Evolutionary conservation across 2,113 vertebrate species (phyloP).

Genomic region (Hucho hucho): DNA sequence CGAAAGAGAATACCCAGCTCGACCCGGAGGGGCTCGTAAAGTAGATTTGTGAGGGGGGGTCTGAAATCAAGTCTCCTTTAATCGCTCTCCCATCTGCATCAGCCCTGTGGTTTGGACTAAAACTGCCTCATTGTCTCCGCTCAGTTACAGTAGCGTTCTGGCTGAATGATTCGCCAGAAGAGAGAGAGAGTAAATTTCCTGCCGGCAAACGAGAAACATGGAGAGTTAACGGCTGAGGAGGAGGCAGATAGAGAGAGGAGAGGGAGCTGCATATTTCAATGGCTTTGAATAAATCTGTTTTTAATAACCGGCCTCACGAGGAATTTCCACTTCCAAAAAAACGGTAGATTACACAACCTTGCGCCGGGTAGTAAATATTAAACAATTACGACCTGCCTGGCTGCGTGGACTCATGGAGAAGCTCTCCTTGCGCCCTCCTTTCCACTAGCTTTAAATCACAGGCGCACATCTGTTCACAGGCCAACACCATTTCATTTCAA

Average conservation of each 20-base stretch:
- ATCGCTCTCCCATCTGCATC: conserved; percentile 35
- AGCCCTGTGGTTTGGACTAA: neutral
- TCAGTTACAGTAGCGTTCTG: conserved; percentile 33
- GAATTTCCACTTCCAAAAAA: conserved; percentile 12
- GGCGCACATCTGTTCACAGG: conserved; percentile 30
- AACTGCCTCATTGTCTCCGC: conserved; percentile 29
- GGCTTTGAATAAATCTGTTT: conserved; percentile 31
- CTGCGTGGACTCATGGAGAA: neutral
- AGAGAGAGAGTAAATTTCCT: conserved; percentile 32
- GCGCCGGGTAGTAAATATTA: conserved; percentile 40
- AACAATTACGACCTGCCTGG: conserved; percentile 31
- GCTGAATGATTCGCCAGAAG: conserved; percentile 25
- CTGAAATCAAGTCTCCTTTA: conserved; percentile 36
- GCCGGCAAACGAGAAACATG: neutral
- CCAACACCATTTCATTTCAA: conserved; percentile 40
- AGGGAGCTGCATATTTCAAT: neutral
- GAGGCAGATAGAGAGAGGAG: neutral
- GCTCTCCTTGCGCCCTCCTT: neutral
- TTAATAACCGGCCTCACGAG: conserved; percentile 34
- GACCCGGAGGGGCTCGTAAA: conserved; percentile 18
- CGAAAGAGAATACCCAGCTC: neutral
- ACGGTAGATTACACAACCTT: conserved; percentile 18
- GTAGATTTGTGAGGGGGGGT: conserved; percentile 25
- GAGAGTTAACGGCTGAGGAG: neutral
- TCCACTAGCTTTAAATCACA: conserved; percentile 42